These are phyloP conservation scores for Sebastolobus alascanus DNA, from an alignment of 2,797 vertebrate species.

Conservation along the genomic window DNA sequence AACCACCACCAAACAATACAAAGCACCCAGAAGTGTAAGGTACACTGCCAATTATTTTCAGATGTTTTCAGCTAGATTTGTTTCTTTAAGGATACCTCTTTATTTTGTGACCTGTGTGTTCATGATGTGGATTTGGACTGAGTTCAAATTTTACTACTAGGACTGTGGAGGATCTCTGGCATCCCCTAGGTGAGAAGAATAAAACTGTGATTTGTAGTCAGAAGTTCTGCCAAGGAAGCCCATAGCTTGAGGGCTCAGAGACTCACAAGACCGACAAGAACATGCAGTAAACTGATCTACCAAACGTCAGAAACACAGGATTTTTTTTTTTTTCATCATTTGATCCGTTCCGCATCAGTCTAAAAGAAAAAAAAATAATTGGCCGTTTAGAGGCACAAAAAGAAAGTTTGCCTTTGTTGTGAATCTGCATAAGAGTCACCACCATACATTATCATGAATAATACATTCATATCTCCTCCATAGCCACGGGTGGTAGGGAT, in stretches of 20 bases:
- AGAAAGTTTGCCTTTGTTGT: conserved; percentile 83
- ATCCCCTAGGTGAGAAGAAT: conserved; percentile 73
- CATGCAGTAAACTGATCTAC: conserved; percentile 55
- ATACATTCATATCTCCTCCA: conserved; percentile 82
- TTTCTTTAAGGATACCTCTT: conserved; percentile 46
- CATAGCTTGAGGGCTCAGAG: conserved; percentile 67
- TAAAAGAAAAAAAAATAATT: conserved; percentile 80
- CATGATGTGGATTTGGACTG: conserved; percentile 69
- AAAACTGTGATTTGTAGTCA: conserved; percentile 71
- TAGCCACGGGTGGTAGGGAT: conserved; percentile 84
- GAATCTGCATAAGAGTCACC: conserved; percentile 83
- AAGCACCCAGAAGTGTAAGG: conserved; percentile 35
- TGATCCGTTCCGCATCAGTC: conserved; percentile 72
- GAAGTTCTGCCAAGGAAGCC: conserved; percentile 73
- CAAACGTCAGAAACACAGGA: conserved; percentile 58
- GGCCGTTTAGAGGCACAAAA: conserved; percentile 80
- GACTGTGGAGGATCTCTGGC: conserved; percentile 65
- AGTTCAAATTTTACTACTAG: conserved; percentile 64
- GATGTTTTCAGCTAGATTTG: conserved; percentile 48
- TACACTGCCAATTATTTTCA: conserved; percentile 61
- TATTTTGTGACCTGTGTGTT: conserved; percentile 61
- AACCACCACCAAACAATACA: conserved; percentile 11
- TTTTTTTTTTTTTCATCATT: conserved; percentile 48
- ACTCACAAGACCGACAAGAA: conserved; percentile 63
- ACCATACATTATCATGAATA: conserved; percentile 86